A percentile compares a stretch with the other conserved stretches of the same genome.
These are phyloP conservation scores for Uropetala carovei DNA, from an alignment of 2,888 invertebrate genomes.

Conservation along the genomic window DNA sequence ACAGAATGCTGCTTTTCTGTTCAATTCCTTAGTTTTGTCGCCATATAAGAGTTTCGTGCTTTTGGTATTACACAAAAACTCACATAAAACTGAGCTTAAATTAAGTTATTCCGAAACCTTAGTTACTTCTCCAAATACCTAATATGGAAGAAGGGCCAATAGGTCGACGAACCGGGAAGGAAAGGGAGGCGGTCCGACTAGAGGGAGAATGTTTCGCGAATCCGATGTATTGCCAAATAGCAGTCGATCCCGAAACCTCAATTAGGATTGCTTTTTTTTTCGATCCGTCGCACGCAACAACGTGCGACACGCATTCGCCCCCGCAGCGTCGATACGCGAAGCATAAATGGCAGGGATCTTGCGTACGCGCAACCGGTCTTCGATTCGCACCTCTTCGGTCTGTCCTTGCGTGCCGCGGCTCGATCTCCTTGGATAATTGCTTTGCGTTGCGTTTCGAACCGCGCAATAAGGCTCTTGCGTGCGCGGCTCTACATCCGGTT, in stretches of 20 bases:
- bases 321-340: no score
- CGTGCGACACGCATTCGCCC: background rate
- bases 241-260: background rate
- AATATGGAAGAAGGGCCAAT: background rate
- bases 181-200: no score
- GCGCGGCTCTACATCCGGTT: background rate
- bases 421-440: conserved; percentile 13
- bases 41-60: no score
- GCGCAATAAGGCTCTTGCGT: background rate
- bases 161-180: conserved; percentile 24
- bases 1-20: no score
- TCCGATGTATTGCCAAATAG: background rate
- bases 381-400: background rate
- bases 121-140: no score
- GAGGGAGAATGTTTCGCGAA: background rate
- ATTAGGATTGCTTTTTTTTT: background rate
- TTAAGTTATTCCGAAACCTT: no score
- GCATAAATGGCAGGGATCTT: no score
- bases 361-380: background rate
- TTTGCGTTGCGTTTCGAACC: background rate
- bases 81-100: no score
- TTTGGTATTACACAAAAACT: no score
- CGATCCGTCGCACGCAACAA: background rate
- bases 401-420: conserved; percentile 5
- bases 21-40: no score